Evolutionary conservation across 1,140 invertebrate species (phyloP).

Genomic region (Mylabris phalerata): DNA sequence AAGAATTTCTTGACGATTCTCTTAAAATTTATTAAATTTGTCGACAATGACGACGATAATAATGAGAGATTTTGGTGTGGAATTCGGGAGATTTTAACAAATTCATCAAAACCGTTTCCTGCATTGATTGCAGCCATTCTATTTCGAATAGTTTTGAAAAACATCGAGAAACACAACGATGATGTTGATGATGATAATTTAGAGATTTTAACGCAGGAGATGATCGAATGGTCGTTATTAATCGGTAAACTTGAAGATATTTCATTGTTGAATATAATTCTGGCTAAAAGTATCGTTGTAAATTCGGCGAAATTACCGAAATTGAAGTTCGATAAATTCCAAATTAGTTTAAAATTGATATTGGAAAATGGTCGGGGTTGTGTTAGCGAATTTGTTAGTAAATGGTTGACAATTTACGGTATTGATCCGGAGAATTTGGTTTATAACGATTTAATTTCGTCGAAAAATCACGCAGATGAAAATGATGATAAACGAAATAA

Average conservation of each 20-base stretch:
- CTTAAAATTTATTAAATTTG: slow-evolving; percentile 38
- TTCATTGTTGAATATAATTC: slow-evolving; percentile 63
- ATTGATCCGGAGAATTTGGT: slow-evolving; percentile 52
- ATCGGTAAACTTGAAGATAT: slow-evolving; percentile 86
- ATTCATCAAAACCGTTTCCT: slow-evolving; percentile 62
- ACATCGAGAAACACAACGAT: slow-evolving; percentile 46
- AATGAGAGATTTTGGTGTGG: slow-evolving; percentile 64
- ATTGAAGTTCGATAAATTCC: slow-evolving; percentile 52
- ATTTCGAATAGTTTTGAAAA: slow-evolving; percentile 62
- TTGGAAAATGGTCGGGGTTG: slow-evolving; percentile 75
- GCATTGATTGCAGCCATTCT: slow-evolving; percentile 68
- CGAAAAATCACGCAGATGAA: slow-evolving; percentile 10
- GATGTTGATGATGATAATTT: slow-evolving; percentile 52
- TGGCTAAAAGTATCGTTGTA: slow-evolving; percentile 50
- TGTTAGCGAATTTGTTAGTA: slow-evolving; percentile 73
- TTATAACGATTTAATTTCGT: slow-evolving; percentile 28
- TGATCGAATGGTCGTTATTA: slow-evolving; percentile 76
- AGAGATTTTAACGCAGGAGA: slow-evolving; percentile 79
- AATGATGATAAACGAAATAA: not conserved
- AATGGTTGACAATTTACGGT: slow-evolving; percentile 67
- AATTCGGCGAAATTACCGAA: slow-evolving; percentile 42
- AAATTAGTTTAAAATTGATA: slow-evolving; percentile 67
- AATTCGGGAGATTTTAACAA: slow-evolving; percentile 59
- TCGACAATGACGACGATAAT: slow-evolving; percentile 37
- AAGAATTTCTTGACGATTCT: slow-evolving; percentile 36